Conservation (phyloP, 30 jellyfish, hydroid and myxozoan species). For the Sanderia malayensis region DNA sequence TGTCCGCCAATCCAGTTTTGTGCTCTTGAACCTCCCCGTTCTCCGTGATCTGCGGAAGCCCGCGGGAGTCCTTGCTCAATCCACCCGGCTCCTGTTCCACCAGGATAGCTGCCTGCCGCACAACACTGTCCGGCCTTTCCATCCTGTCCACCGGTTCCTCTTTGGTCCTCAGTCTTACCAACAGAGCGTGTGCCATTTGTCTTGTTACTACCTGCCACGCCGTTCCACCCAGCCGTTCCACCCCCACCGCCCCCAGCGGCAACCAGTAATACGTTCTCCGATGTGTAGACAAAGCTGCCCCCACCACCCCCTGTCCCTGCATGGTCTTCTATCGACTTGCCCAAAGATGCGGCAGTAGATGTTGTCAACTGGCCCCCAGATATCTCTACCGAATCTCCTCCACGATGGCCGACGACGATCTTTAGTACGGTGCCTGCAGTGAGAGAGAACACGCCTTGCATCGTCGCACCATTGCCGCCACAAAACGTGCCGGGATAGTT, state of each 20-base stretch:
- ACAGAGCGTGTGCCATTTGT: slow-evolving; percentile 52
- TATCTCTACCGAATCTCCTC: slow-evolving; percentile 54
- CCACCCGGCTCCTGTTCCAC: slow-evolving; percentile 66
- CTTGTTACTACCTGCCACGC: slow-evolving; percentile 51
- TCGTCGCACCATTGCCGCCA: slow-evolving; percentile 60
- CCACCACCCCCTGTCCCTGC: slow-evolving; percentile 76
- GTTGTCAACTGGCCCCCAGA: slow-evolving; percentile 49
- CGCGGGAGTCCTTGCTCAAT: slow-evolving; percentile 40
- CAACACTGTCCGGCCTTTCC: slow-evolving; percentile 58
- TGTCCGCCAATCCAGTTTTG: slow-evolving; percentile 54
- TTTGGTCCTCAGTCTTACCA: slow-evolving; percentile 16
- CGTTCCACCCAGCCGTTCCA: slow-evolving; percentile 57
- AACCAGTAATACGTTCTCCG: slow-evolving; percentile 25
- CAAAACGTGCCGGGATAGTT: slow-evolving; percentile 36
- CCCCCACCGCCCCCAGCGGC: slow-evolving; percentile 76
- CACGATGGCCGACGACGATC: slow-evolving; percentile 65
- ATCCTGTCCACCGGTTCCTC: slow-evolving; percentile 30
- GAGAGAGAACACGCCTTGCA: slow-evolving; percentile 41
- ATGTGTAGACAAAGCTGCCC: slow-evolving; percentile 57
- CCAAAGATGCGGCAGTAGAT: slow-evolving; percentile 42
- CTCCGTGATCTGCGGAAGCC: slow-evolving; percentile 22
- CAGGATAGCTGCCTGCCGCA: slow-evolving; percentile 47
- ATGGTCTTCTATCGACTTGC: slow-evolving; percentile 38
- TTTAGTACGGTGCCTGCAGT: slow-evolving; percentile 31
- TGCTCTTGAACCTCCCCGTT: slow-evolving; percentile 45